These are phyloP conservation scores for Urechis unicinctus DNA, from an alignment of 2,888 invertebrate genomes.

Conservation along the genomic window DNA sequence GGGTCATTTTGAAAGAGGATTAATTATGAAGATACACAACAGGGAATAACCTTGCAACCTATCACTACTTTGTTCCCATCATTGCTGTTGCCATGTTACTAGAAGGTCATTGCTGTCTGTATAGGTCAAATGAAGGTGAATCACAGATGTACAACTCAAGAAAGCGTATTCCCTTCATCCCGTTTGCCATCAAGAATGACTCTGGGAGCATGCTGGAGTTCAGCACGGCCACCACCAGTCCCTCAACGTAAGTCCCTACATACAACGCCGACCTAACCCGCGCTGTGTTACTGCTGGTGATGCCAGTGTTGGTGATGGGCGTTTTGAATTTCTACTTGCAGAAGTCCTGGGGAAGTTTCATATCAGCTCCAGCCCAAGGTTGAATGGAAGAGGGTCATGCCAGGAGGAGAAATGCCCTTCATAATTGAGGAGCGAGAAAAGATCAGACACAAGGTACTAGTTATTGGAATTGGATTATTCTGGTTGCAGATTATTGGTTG, in stretches of 20 bases:
- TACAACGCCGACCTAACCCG: no score
- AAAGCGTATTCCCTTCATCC: slow-evolving; percentile 83
- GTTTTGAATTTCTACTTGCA: no score
- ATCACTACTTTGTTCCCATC: no score
- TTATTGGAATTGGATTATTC: background rate
- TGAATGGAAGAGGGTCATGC: slow-evolving; percentile 67
- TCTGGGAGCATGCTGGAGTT: slow-evolving; percentile 82
- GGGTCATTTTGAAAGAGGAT: no score
- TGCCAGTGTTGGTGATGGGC: no score
- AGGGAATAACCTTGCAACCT: no score
- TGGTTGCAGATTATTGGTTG: no score
- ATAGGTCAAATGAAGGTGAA: background rate
- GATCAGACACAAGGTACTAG: slow-evolving; percentile 47
- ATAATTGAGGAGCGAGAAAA: slow-evolving; percentile 71
- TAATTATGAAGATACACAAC: no score
- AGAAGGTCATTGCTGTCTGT: background rate
- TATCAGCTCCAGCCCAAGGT: no score
- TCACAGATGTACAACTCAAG: slow-evolving; percentile 34
- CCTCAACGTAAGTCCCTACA: slow-evolving; percentile 14
- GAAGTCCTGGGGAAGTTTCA: no score
- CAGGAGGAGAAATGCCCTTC: slow-evolving; percentile 76
- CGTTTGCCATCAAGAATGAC: slow-evolving; percentile 86
- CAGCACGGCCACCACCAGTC: slow-evolving; percentile 65
- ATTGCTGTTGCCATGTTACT: no score
- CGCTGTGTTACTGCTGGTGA: no score